Conservation (phyloP, 1,140 invertebrate species). For the Hermetia illucens region DNA sequence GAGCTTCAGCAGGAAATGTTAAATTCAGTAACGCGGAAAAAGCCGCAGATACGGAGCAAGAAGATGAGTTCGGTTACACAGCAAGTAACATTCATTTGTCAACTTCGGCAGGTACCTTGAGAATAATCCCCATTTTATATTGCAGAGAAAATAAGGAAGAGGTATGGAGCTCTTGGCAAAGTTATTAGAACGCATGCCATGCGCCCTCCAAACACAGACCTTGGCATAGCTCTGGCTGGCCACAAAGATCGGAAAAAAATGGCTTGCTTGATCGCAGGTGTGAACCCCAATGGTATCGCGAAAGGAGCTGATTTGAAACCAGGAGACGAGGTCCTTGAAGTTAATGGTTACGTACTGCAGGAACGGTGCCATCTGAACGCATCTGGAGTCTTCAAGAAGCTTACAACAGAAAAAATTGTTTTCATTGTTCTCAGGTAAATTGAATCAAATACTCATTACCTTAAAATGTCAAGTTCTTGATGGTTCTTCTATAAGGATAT, state of each 20-base stretch:
- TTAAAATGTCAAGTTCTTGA: conserved; percentile 1
- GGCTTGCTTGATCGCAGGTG: conserved; percentile 90
- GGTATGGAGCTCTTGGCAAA: conserved; percentile 65
- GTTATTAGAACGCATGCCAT: conserved; percentile 61
- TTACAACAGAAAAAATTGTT: conserved; percentile 70
- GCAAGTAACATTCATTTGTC: conserved; percentile 47
- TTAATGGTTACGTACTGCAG: conserved; percentile 88
- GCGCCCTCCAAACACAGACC: conserved; percentile 39
- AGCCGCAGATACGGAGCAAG: conserved; percentile 61
- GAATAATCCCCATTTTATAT: neutral
- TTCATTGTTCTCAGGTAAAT: conserved; percentile 73
- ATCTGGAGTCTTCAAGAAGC: conserved; percentile 86
- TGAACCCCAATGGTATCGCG: conserved; percentile 78
- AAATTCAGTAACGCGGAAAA: conserved; percentile 63
- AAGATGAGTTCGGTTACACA: conserved; percentile 88
- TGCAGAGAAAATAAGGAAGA: conserved; percentile 80
- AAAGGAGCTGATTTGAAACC: conserved; percentile 61
- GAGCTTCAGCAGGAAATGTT: conserved; percentile 73
- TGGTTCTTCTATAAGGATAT: no score
- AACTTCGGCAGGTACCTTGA: neutral
- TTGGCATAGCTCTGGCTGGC: conserved; percentile 87
- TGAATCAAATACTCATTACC: neutral
- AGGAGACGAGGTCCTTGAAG: conserved; percentile 93
- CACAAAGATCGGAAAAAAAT: conserved; percentile 89
- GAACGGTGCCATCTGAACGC: conserved; percentile 92